phyloP scores from a whole-genome alignment of 2,113 vertebrate genomes.

The Vimba vimba region DNA sequence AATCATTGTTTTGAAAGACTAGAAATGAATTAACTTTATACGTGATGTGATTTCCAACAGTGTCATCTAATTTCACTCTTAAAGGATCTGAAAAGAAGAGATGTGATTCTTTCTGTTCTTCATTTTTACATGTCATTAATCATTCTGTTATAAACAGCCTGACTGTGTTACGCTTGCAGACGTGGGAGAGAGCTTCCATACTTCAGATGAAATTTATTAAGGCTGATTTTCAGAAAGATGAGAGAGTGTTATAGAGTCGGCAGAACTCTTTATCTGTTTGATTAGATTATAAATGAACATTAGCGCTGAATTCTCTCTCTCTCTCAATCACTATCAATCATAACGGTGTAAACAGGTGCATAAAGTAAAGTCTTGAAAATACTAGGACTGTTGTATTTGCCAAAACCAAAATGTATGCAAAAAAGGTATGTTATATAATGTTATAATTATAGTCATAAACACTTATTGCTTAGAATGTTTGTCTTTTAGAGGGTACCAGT shows the following conservation, averaged over 20 bases:
- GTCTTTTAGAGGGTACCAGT: not conserved
- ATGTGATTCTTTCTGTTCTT: conserved; percentile 22
- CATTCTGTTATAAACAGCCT: conserved; percentile 16
- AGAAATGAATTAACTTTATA: conserved; percentile 28
- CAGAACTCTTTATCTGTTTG: conserved; percentile 13
- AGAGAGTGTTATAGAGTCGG: not conserved
- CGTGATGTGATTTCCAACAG: conserved; percentile 29
- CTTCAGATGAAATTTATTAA: conserved; percentile 11
- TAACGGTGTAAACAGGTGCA: not conserved
- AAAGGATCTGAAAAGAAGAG: not conserved
- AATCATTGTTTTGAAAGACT: conserved; percentile 34
- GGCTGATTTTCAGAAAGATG: conserved; percentile 24
- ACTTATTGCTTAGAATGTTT: not conserved
- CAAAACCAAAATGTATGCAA: not conserved
- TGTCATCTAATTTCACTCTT: conserved; percentile 6
- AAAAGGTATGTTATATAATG: not conserved
- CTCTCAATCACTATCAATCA: not conserved
- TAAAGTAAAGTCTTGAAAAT: not conserved
- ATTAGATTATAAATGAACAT: conserved; percentile 29
- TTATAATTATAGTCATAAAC: not conserved
- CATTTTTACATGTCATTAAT: conserved; percentile 34
- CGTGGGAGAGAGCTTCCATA: not conserved
- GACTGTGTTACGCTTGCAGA: not conserved
- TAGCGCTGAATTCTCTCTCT: not conserved
- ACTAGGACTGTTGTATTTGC: not conserved